phyloP scores from a whole-genome alignment of 2,113 vertebrate genomes.

The zebrafish (Danio rerio) region GRCz12tu NC_133195.1:26185001-26185500 shows the following conservation, averaged over 20 bases:
- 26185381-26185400: neutral
- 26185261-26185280: slow-evolving; percentile 55
- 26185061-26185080: slow-evolving; percentile 81
- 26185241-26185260: slow-evolving; percentile 50
- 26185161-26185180: slow-evolving; percentile 35
- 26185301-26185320: slow-evolving; percentile 88
- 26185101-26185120: slow-evolving; percentile 78
- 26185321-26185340: slow-evolving; percentile 96
- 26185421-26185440: neutral
- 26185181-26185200: slow-evolving; percentile 69
- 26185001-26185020: slow-evolving; percentile 80
- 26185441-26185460: neutral
- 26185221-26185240: slow-evolving; percentile 58
- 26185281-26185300: slow-evolving; percentile 77
- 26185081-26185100: slow-evolving; percentile 73
- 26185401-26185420: neutral
- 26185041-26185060: slow-evolving; percentile 84
- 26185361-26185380: no score
- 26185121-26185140: slow-evolving; percentile 74
- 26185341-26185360: slow-evolving; percentile 29
- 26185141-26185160: slow-evolving; percentile 69
- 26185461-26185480: neutral
- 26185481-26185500: no score
- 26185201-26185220: slow-evolving; percentile 71
- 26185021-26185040: slow-evolving; percentile 76